phyloP scores from a whole-genome alignment of 2,797 vertebrate species.

The Threskiornis aethiopicus region DNA sequence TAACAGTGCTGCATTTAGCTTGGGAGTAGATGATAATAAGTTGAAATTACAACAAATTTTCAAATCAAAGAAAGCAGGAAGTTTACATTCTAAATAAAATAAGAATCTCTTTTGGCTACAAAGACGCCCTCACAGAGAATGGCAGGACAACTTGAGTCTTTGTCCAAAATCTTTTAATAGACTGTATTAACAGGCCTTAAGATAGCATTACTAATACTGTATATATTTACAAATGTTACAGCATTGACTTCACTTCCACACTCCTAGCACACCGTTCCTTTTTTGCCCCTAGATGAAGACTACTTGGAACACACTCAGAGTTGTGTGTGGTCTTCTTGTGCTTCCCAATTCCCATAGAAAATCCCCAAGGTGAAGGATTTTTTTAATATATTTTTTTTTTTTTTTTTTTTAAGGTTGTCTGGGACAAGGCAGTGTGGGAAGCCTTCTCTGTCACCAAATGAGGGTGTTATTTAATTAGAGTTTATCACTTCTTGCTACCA shows the following conservation, averaged over 20 bases:
- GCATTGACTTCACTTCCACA: not conserved
- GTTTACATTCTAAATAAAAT: not conserved
- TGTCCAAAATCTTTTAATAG: not conserved
- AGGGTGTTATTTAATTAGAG: not conserved
- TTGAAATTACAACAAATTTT: not conserved
- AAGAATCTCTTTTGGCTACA: not conserved
- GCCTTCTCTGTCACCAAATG: not conserved
- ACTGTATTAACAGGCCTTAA: not conserved
- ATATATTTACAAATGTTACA: not conserved
- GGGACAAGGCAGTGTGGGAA: not conserved
- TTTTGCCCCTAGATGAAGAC: not conserved
- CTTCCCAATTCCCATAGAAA: not conserved
- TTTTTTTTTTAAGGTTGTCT: not conserved
- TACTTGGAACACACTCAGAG: not conserved
- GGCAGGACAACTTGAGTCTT: not conserved
- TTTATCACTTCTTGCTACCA: not conserved
- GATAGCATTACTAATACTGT: not conserved
- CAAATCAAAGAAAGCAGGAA: not conserved
- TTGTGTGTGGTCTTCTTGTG: not conserved
- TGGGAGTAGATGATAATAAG: not conserved
- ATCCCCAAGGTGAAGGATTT: not conserved
- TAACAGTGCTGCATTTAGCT: not conserved
- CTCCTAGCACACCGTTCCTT: not conserved
- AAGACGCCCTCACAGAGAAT: not conserved
- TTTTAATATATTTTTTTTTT: not conserved